Base-by-base conservation (phyloP, 2,113 vertebrate species). In the Festucalex cinctus region DNA sequence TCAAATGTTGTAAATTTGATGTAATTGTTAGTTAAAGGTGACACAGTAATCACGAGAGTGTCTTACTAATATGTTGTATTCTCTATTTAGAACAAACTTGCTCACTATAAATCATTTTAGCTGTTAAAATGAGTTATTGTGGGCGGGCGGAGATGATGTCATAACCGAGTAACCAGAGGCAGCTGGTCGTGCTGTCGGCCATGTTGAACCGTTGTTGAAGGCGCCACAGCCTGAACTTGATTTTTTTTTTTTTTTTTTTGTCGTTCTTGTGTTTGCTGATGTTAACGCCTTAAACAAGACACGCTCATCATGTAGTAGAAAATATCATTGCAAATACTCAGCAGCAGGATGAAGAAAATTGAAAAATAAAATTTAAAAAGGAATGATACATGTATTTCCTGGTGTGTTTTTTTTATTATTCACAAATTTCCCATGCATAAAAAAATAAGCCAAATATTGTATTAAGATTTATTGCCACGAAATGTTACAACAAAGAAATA, bases 301-400 rank as follows among this genome's bases (percentile, higher is more conserved):
- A 62, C 39, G 16, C 32, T 41, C 39, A 62, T 43, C 60, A 62
- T 43, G 60, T 24, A 43, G 13, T 62, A 43, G 60, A 62, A 62
- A 16, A 32, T 62, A 62, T 41, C 59, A 41, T 62, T 14, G 39
- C 60, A 43, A 43, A 26, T 62, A 62, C 59, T 62, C 59, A 37
- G 36, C 59, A 14, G 59, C 60, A 24, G 60, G 60, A 43, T 43
- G 60, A 24, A 39, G n/a, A 26, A 36, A 7, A 58, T 22, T 22
- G 37, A 62, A 43, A 62, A 62, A 43, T 26, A 41, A 43, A 37
- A 61, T 26, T 51, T 9, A 59, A 36, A 24, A 62, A 43, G 41
- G 37, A 62, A 62, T 62, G 60, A 36, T 59, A 59, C 13, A 62
- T 39, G 2, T 41, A 37, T 26, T 24, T 22, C 24, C 7, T 62